These are phyloP conservation scores for Coboldia fuscipes DNA, from an alignment of 1,140 invertebrate species.

Conservation along the genomic window DNA sequence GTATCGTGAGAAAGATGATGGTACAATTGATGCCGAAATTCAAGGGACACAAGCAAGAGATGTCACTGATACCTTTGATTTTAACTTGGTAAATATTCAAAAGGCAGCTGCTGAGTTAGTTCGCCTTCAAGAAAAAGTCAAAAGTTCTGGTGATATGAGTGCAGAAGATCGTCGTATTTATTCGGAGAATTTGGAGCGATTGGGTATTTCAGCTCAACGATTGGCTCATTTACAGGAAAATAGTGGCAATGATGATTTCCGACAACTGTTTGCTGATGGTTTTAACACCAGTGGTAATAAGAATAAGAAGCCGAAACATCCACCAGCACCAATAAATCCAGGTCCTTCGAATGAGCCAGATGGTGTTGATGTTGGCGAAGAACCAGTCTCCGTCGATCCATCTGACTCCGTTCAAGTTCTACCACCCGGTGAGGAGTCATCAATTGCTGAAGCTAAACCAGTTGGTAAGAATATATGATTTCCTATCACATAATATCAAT, in stretches of 20 bases:
- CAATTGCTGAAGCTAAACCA: slow-evolving; percentile 46
- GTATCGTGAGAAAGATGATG: slow-evolving; percentile 28
- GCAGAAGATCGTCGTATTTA: slow-evolving; percentile 22
- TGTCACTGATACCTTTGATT: slow-evolving; percentile 8
- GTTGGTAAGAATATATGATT: slow-evolving; percentile 22
- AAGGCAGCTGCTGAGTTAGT: slow-evolving; percentile 23
- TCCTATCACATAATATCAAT: background rate
- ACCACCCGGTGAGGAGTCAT: slow-evolving; percentile 28
- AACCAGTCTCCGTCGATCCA: slow-evolving; percentile 13
- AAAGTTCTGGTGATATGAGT: slow-evolving; percentile 22
- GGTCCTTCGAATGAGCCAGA: background rate
- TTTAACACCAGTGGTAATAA: slow-evolving; percentile 1
- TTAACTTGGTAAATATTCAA: slow-evolving; percentile 22
- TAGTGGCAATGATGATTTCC: slow-evolving; percentile 16
- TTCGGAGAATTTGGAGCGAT: slow-evolving; percentile 20
- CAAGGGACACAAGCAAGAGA: slow-evolving; percentile 14
- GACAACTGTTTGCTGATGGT: slow-evolving; percentile 8
- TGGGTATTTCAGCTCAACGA: slow-evolving; percentile 23
- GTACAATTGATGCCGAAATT: slow-evolving; percentile 25
- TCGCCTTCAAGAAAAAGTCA: slow-evolving; percentile 24
- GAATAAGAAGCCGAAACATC: slow-evolving; percentile 16
- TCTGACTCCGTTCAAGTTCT: slow-evolving; percentile 23
- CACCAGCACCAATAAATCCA: slow-evolving; percentile 6
- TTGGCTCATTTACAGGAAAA: slow-evolving; percentile 21
- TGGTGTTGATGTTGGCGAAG: slow-evolving; percentile 1